Evolutionary conservation across 2,888 invertebrate genomes (phyloP), one percentile per base, ranked within the genome.

Genomic region (Noctua janthina): DNA sequence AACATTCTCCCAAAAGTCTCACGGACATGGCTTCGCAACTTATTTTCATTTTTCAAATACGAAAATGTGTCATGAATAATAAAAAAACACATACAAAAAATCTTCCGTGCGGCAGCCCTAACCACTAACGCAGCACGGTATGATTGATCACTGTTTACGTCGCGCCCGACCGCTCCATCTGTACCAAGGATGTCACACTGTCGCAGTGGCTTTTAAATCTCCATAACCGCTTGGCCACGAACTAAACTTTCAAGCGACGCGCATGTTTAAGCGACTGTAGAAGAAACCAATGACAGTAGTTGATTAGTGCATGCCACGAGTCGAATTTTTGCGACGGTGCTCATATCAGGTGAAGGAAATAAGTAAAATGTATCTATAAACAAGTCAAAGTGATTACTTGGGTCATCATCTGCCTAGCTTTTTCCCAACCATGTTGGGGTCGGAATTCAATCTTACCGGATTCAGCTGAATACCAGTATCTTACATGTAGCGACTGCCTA

Each of bases 131-230:
- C 79, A 23, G 70, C 56, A 79, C 72, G 54, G 71, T 78, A 89
- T 89, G 89, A 89, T 89, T 89, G 89, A 89, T 89, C 76, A 49
- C 85, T 90, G 88, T 89, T 89, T 89, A 85, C 82, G 87, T 70
- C 84, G 76, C 68, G 76, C 82, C 74, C 86, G 88, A 90, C 86
- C 82, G 82, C 81, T 82, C 83, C 85, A 89, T 85, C 90, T 85
- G 85, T 86, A 75, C 78, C 39, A 83, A 51, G 87, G 88, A 75
- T 84, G 88, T 82, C 85, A 79, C 87, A 77, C 39, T 69, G 75
- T 86, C 49, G 69, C 79, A 23, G 54, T 76, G 76, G 78, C 88
- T 68, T 68, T 68, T 68, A 68, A 68, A 68, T 68, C 46, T 68
- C n/a, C 46, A 68, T 68, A 46, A 46, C n/a, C 0, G n/a, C 68